These are phyloP conservation scores for Solea solea DNA, from an alignment of 2,113 vertebrate species.

Conservation along the genomic window DNA sequence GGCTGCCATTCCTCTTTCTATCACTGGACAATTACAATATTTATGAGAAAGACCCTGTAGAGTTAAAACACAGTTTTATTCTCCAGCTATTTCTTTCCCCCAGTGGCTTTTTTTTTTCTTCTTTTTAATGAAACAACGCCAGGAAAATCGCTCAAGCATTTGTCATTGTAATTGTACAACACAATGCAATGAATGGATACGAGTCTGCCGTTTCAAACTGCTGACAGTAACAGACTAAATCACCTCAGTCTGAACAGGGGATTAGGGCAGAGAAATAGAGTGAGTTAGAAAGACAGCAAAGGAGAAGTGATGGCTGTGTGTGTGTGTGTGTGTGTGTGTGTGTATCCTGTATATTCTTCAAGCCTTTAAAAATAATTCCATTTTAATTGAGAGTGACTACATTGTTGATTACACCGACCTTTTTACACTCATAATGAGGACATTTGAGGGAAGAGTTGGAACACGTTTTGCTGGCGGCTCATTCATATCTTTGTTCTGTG, in stretches of 20 bases:
- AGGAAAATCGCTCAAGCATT: constrained; percentile 84
- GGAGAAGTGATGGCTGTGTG: constrained; percentile 28
- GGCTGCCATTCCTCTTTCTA: constrained; percentile 60
- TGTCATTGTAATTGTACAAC: constrained; percentile 84
- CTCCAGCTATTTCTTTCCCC: constrained; percentile 68
- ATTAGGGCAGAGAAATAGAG: constrained; percentile 65
- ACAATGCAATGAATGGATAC: constrained; percentile 84
- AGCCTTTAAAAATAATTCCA: constrained; percentile 45
- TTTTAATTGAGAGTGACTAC: constrained; percentile 69
- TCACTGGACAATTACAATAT: constrained; percentile 82
- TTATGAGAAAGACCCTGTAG: constrained; percentile 75
- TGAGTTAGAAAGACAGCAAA: constrained; percentile 60
- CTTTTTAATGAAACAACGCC: constrained; percentile 80
- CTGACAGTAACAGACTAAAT: constrained; percentile 78
- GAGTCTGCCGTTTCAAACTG: constrained; percentile 78
- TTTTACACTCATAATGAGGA: constrained; percentile 44
- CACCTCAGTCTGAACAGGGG: constrained; percentile 70
- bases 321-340: constrained; percentile 12
- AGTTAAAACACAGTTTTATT: constrained; percentile 73
- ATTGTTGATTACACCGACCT: constrained; percentile 64
- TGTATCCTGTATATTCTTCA: constrained; percentile 13
- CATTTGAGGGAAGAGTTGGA: constrained; percentile 32
- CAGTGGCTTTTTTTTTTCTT: constrained; percentile 35
- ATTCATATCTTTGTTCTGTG: neutral
- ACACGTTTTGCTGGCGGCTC: constrained; percentile 16